Conservation (phyloP, 2,113 vertebrate genomes). For the Hylia prasina region DNA sequence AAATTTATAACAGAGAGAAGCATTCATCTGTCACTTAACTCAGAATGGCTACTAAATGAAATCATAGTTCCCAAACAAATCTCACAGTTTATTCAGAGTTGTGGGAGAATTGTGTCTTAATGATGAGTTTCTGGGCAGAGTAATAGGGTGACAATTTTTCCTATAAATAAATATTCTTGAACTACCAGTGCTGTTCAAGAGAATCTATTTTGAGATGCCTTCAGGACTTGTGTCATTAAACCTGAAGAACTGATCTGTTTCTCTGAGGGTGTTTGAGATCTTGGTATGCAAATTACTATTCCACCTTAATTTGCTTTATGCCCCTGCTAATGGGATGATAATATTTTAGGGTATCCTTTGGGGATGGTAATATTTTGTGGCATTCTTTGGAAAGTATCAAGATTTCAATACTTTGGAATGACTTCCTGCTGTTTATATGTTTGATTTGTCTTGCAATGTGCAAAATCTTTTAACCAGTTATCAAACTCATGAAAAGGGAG, state of each 20-base stretch:
- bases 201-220: not conserved
- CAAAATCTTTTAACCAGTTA: not conserved
- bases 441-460: not conserved
- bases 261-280: not conserved
- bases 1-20: not conserved
- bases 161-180: not conserved
- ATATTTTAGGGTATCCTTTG: not conserved
- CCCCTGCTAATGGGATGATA: not conserved
- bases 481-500: conserved; percentile 20
- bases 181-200: not conserved
- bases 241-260: not conserved
- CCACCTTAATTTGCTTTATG: not conserved
- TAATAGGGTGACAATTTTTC: not conserved
- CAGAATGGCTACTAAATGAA: not conserved
- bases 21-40: not conserved
- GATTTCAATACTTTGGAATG: not conserved
- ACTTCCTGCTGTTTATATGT: not conserved
- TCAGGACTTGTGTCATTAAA: not conserved
- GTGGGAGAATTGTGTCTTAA: not conserved
- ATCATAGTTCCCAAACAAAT: not conserved
- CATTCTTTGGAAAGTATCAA: not conserved
- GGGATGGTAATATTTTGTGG: not conserved
- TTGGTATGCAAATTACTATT: not conserved
- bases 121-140: not conserved
- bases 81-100: not conserved